Evolutionary conservation across 2,113 vertebrate genomes (phyloP).

Genomic region (Micronycteris hirsuta): DNA sequence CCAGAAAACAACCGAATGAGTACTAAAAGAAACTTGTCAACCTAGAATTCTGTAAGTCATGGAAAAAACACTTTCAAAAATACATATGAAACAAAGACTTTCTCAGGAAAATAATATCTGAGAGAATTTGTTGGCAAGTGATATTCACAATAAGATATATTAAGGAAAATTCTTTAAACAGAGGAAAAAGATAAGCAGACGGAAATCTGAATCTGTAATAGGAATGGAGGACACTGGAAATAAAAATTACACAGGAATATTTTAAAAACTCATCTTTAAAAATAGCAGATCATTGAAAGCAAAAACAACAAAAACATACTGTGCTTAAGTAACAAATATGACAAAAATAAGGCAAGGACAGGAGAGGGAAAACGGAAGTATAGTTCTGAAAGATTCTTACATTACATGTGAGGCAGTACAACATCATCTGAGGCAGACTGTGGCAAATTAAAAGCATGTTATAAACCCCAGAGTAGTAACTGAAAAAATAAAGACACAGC

Average conservation of each 20-base stretch:
- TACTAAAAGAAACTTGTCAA: background rate
- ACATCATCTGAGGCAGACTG: background rate
- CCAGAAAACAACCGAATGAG: background rate
- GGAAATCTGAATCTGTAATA: background rate
- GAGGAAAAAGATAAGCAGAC: background rate
- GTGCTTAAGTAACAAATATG: background rate
- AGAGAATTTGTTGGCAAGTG: background rate
- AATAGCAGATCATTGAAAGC: background rate
- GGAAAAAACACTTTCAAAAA: background rate
- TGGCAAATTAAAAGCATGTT: background rate
- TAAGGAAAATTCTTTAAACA: background rate
- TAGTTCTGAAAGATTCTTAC: conserved; percentile 7
- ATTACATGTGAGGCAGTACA: background rate
- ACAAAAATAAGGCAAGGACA: background rate
- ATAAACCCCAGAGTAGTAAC: background rate
- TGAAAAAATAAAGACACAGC: conserved; percentile 11
- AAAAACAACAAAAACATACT: background rate
- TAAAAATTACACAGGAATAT: background rate
- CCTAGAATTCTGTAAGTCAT: background rate
- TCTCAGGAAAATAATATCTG: background rate
- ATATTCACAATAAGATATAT: background rate
- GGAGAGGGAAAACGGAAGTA: background rate
- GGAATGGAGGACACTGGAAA: background rate
- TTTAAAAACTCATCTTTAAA: background rate
- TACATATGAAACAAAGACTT: background rate